phyloP scores from a whole-genome alignment of 2,888 invertebrate genomes.

The Molorchus minor region DNA sequence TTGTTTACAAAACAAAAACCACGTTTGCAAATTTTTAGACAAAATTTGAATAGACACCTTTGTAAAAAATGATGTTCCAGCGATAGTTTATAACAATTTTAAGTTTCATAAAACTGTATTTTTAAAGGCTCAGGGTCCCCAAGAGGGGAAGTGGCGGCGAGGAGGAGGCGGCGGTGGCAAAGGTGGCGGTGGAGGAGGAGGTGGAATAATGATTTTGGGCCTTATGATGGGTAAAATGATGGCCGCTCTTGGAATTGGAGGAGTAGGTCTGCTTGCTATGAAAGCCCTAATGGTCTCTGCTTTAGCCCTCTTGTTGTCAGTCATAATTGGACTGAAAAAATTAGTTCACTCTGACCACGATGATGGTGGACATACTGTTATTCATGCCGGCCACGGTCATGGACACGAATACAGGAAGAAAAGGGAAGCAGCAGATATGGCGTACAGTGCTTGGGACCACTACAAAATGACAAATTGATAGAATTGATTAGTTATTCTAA shows the following conservation, averaged over 20 bases:
- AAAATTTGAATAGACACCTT: no score
- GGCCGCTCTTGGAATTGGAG: constrained; percentile 79
- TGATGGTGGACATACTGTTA: constrained; percentile 63
- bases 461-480: constrained; percentile 51
- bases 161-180: constrained; percentile 63
- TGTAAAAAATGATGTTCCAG: no score
- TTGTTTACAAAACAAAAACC: no score
- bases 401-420: constrained; percentile 66
- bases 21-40: no score
- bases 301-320: constrained; percentile 77
- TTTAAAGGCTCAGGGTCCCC: constrained; percentile 64
- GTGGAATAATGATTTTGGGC: constrained; percentile 69
- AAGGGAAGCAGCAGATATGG: constrained; percentile 59
- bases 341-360: constrained; percentile 68
- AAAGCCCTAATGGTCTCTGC: constrained; percentile 72
- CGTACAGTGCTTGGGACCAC: constrained; percentile 62
- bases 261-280: constrained; percentile 79
- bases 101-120: no score
- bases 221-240: constrained; percentile 82
- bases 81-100: no score
- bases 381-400: constrained; percentile 64
- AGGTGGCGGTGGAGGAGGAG: constrained; percentile 64
- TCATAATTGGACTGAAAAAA: constrained; percentile 79
- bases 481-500: neutral
- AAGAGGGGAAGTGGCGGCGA: no score